These are phyloP conservation scores for Etheostoma cragini DNA, from an alignment of 2,113 vertebrate species.

Conservation along the genomic window DNA sequence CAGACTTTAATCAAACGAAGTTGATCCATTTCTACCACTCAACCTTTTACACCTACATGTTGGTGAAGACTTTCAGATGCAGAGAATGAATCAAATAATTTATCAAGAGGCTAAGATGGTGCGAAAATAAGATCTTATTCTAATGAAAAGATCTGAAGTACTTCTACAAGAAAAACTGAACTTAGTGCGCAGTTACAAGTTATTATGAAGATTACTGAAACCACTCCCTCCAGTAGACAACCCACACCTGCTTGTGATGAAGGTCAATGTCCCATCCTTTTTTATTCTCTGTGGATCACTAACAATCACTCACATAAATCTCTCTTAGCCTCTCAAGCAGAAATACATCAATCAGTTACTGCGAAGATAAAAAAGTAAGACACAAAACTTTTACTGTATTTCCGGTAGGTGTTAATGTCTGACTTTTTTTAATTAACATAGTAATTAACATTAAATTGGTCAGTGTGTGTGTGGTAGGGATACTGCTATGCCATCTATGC, in stretches of 20 bases:
- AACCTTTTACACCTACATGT: background rate
- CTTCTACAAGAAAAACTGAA: no score
- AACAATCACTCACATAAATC: background rate
- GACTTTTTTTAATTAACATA: background rate
- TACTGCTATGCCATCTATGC: background rate
- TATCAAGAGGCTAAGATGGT: no score
- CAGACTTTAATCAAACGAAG: background rate
- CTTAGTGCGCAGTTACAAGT: no score
- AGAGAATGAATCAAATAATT: no score
- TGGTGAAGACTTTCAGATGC: background rate
- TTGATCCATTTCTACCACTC: background rate
- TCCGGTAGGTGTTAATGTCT: background rate
- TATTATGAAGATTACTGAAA: no score
- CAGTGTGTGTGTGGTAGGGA: background rate
- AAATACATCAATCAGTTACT: background rate
- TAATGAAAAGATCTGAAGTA: no score
- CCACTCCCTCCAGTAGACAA: no score
- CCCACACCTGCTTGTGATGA: background rate
- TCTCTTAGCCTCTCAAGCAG: no score
- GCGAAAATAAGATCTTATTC: no score
- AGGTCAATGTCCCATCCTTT: background rate
- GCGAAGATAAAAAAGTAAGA: background rate
- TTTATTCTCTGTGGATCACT: slow-evolving; percentile 20
- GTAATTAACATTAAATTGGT: background rate
- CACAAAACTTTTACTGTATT: background rate